Evolutionary conservation across 2,888 invertebrate genomes (phyloP).

Genomic region (Galeopsomyia nigrocyanea): DNA sequence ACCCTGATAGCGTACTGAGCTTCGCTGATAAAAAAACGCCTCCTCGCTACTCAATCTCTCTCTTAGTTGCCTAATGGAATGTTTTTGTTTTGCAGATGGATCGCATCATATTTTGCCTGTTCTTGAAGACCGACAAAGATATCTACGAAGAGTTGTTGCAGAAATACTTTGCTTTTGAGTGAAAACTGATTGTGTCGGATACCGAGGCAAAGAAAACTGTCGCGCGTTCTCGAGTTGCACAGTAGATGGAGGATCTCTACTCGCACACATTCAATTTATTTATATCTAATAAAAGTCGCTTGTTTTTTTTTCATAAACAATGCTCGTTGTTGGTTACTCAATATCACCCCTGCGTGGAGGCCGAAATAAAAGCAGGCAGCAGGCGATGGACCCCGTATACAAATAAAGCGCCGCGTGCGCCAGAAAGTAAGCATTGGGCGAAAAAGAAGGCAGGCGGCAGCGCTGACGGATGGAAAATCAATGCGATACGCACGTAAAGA

Average conservation of each 20-base stretch:
- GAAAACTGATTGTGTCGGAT: neutral
- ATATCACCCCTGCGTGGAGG: too few relatives aligned
- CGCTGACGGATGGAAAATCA: neutral
- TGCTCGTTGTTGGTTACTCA: too few relatives aligned
- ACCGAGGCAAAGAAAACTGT: too few relatives aligned
- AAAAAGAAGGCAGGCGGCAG: neutral
- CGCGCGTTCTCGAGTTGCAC: too few relatives aligned
- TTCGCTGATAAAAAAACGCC: neutral
- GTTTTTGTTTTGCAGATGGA: slow-evolving; percentile 71
- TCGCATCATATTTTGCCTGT: slow-evolving; percentile 85
- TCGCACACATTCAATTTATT: too few relatives aligned
- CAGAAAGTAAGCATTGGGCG: too few relatives aligned
- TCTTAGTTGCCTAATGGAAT: neutral
- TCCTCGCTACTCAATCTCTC: neutral
- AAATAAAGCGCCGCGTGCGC: too few relatives aligned
- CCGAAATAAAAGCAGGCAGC: too few relatives aligned
- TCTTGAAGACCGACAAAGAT: slow-evolving; percentile 78
- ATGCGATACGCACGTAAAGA: neutral
- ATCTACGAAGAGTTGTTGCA: slow-evolving; percentile 81
- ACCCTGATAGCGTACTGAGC: slow-evolving; percentile 67
- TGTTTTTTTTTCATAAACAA: too few relatives aligned
- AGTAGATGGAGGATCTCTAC: too few relatives aligned
- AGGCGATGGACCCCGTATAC: too few relatives aligned
- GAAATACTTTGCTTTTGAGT: slow-evolving; percentile 73
- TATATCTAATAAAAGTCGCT: too few relatives aligned